Conservation (phyloP, 2,113 vertebrate species). For the Phoenicopterus ruber region DNA sequence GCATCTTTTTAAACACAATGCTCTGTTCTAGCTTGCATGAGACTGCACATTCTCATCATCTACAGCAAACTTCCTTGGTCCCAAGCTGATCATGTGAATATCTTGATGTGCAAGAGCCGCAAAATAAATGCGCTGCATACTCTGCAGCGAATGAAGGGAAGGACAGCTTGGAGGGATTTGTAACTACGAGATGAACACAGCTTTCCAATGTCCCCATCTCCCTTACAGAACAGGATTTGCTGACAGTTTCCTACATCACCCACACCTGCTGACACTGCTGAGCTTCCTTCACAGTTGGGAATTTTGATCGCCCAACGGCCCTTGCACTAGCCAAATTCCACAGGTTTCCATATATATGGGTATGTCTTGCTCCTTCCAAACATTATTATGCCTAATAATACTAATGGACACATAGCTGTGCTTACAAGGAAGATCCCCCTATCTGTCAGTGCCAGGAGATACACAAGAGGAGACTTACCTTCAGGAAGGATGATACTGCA, state of each 20-base stretch:
- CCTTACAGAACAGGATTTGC: neutral
- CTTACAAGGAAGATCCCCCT: neutral
- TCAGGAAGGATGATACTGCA: constrained; percentile 80
- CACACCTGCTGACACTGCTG: neutral
- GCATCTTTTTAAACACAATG: neutral
- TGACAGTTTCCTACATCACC: neutral
- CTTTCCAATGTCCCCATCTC: neutral
- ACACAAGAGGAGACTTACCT: constrained; percentile 64
- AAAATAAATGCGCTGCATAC: neutral
- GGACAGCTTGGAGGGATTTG: neutral
- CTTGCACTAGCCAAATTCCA: neutral
- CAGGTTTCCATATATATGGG: neutral
- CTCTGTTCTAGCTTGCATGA: neutral
- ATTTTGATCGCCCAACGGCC: rapidly evolving
- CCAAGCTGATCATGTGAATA: neutral
- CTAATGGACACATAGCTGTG: neutral
- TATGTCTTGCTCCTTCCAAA: neutral
- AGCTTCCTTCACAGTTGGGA: neutral
- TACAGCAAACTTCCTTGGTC: neutral
- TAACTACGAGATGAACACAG: neutral
- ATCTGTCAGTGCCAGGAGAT: neutral
- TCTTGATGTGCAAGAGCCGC: neutral
- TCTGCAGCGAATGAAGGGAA: neutral
- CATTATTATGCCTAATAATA: neutral
- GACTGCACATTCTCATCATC: neutral